phyloP scores from a whole-genome alignment of 2,888 invertebrate genomes.

The Melanchra persicariae region DNA sequence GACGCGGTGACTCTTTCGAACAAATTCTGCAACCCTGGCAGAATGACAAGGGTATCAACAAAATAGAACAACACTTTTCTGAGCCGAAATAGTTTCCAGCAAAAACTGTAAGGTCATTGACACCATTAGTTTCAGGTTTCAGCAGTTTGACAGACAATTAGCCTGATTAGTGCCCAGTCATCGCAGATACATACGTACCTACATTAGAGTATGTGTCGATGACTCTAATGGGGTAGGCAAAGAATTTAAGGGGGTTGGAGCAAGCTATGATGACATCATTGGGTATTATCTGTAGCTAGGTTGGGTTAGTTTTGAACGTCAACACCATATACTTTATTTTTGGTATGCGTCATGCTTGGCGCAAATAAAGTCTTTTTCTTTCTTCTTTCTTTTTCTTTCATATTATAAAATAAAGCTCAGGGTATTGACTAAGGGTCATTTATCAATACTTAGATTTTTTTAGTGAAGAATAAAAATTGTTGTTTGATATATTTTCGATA shows the following conservation, averaged over 20 bases:
- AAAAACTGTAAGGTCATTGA: conserved; percentile 23
- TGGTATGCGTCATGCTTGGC: too few relatives aligned
- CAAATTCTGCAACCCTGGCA: too few relatives aligned
- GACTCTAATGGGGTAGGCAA: neutral
- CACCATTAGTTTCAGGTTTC: conserved; percentile 42
- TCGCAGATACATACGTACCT: conserved; percentile 4
- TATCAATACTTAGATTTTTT: too few relatives aligned
- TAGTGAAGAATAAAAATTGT: too few relatives aligned
- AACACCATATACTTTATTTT: neutral
- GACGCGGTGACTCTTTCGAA: too few relatives aligned
- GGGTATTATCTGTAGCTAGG: neutral
- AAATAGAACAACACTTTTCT: neutral
- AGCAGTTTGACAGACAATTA: conserved; percentile 41
- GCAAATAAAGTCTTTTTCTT: too few relatives aligned
- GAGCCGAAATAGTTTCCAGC: conserved; percentile 7
- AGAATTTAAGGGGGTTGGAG: neutral
- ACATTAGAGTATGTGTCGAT: neutral
- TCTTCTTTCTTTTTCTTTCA: too few relatives aligned
- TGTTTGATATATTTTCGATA: too few relatives aligned
- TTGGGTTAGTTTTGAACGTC: neutral
- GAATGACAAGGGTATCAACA: conserved; percentile 4
- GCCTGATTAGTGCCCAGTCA: conserved; percentile 25
- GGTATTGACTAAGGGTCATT: too few relatives aligned
- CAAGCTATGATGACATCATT: neutral
- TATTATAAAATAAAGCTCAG: too few relatives aligned